phyloP scores from a whole-genome alignment of 2,113 vertebrate species.

The Nyctibius bracteatus region DNA sequence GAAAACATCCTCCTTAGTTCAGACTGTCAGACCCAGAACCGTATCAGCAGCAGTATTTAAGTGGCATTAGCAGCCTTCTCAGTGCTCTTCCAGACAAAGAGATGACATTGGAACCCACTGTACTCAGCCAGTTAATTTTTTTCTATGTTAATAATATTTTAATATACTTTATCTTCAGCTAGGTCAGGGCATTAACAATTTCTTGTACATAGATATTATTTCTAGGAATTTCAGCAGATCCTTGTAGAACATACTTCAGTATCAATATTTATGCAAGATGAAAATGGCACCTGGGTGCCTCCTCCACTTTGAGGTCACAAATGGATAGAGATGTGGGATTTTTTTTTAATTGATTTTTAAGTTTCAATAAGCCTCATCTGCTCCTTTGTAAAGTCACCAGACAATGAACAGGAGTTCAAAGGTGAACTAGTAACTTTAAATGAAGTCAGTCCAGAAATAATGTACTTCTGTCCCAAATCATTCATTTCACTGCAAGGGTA shows the following conservation, averaged over 20 bases:
- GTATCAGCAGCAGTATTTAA: neutral
- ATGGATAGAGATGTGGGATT: neutral
- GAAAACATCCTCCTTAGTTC: neutral
- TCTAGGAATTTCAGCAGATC: neutral
- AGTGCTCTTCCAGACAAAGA: neutral
- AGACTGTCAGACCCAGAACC: neutral
- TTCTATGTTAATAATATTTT: neutral
- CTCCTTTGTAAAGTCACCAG: neutral
- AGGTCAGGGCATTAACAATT: neutral
- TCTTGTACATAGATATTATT: neutral
- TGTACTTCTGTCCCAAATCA: neutral
- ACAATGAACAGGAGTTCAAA: slow-evolving; percentile 6
- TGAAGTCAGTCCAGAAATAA: neutral
- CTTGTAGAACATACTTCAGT: neutral
- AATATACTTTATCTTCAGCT: neutral
- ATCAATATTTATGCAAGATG: slow-evolving; percentile 18
- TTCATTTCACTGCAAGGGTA: neutral
- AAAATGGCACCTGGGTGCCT: neutral
- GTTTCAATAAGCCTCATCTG: neutral
- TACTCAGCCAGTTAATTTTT: neutral
- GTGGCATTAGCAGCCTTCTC: neutral
- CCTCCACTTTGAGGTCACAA: slow-evolving; percentile 9
- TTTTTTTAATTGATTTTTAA: slow-evolving; percentile 34
- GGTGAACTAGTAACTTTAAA: slow-evolving; percentile 3
- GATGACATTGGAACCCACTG: neutral